Conservation (phyloP, 2,888 invertebrate genomes). For the Ischnus inquisitorius region DNA sequence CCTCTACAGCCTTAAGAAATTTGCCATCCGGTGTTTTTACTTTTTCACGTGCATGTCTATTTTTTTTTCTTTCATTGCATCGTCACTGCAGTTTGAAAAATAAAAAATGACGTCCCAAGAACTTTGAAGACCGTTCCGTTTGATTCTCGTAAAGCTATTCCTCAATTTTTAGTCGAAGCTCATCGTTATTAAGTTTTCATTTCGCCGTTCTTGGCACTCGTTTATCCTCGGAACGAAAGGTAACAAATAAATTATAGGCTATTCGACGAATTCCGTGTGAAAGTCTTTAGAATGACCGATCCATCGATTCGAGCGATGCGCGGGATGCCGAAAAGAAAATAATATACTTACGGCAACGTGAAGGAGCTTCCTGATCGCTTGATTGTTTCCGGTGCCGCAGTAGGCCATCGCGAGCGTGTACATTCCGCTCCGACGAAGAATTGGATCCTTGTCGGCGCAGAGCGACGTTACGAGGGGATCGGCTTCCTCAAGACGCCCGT, state of each 20-base stretch:
- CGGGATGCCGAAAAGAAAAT: slow-evolving; percentile 35
- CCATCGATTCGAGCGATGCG: background rate
- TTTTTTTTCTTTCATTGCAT: no score
- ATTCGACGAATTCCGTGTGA: background rate
- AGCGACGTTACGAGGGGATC: slow-evolving; percentile 96
- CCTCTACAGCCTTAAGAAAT: no score
- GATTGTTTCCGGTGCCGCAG: slow-evolving; percentile 98
- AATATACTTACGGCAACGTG: slow-evolving; percentile 94
- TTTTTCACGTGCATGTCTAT: no score
- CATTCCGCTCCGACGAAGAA: slow-evolving; percentile 98
- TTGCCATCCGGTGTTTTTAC: no score
- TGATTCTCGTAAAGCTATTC: no score
- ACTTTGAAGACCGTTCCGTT: no score
- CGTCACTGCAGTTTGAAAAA: no score
- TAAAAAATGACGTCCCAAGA: background rate
- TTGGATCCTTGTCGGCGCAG: slow-evolving; percentile 97
- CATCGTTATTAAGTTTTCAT: background rate
- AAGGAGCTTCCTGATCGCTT: slow-evolving; percentile 96
- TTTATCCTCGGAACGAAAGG: no score
- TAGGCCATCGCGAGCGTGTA: slow-evolving; percentile 99
- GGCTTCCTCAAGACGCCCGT: slow-evolving; percentile 98
- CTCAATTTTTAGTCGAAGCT: background rate
- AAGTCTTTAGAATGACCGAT: slow-evolving; percentile 1
- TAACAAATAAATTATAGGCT: no score
- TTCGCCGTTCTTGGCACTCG: no score